These are phyloP conservation scores for Todiramphus saurophagus DNA, from an alignment of 2,113 vertebrate species.

Conservation along the genomic window DNA sequence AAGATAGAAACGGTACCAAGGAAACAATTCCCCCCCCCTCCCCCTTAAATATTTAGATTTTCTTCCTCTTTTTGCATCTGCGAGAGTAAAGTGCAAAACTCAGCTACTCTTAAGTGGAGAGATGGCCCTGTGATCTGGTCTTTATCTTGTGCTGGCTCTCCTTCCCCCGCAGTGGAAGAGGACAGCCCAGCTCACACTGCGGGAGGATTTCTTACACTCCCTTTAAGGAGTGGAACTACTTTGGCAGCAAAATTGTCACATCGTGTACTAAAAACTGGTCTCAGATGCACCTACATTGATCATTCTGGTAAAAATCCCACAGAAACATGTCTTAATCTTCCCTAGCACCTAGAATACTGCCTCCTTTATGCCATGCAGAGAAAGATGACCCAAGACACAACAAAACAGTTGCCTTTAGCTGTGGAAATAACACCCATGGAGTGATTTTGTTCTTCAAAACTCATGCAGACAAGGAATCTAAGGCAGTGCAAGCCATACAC, in stretches of 20 bases:
- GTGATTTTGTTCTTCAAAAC: background rate
- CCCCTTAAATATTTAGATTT: background rate
- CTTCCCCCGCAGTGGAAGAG: background rate
- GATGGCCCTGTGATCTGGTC: background rate
- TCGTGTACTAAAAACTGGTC: background rate
- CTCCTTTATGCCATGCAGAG: background rate
- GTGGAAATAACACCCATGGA: background rate
- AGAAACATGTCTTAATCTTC: background rate
- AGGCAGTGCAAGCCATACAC: background rate
- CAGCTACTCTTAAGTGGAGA: background rate
- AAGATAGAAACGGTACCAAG: background rate
- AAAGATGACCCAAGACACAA: background rate
- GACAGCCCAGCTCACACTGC: fast-evolving
- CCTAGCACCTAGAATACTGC: background rate
- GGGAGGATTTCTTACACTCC: no score
- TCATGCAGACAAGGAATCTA: background rate
- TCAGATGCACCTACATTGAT: background rate
- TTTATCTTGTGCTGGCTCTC: background rate
- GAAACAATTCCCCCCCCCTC: background rate
- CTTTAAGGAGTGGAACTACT: background rate
- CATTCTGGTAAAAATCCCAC: background rate
- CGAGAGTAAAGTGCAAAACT: background rate
- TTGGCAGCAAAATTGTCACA: background rate
- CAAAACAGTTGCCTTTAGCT: background rate
- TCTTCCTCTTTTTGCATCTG: background rate